Conservation (phyloP, 2,888 invertebrate genomes). For the Malthinus seriepunctatus region DNA sequence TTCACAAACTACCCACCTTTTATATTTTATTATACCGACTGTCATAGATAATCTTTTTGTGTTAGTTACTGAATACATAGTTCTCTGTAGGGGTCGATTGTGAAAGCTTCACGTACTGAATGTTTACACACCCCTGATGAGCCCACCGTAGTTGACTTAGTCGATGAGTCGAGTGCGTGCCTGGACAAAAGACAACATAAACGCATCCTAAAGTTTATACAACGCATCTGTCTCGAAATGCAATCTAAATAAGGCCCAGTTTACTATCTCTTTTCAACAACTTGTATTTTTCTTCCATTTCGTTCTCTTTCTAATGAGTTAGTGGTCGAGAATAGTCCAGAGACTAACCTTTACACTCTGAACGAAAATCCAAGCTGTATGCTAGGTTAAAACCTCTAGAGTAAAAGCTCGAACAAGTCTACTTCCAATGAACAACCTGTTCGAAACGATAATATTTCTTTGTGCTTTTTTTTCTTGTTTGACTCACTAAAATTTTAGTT, state of each 20-base stretch:
- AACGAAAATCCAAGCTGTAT: constrained; percentile 36
- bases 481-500: constrained; percentile 12
- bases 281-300: constrained; percentile 12
- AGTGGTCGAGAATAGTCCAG: constrained; percentile 18
- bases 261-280: no score
- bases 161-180: constrained; percentile 52
- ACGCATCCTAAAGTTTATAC: constrained; percentile 33
- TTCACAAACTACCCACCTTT: background rate
- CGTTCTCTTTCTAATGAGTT: constrained; percentile 28
- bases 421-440: constrained; percentile 42
- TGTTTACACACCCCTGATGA: constrained; percentile 52
- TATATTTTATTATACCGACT: constrained; percentile 19
- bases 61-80: constrained; percentile 22
- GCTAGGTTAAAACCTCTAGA: constrained; percentile 37
- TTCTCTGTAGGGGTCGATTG: constrained; percentile 42
- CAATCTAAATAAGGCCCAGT: constrained; percentile 16
- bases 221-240: constrained; percentile 31
- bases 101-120: constrained; percentile 45
- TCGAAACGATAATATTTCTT: constrained; percentile 30
- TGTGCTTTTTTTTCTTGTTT: constrained; percentile 7
- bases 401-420: constrained; percentile 32
- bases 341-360: constrained; percentile 29
- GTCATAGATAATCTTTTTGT: constrained; percentile 20
- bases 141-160: constrained; percentile 49
- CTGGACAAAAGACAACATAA: constrained; percentile 50